Evolutionary conservation across 2,888 invertebrate species (phyloP).

Genomic region (Agonopterix heracliana): DNA sequence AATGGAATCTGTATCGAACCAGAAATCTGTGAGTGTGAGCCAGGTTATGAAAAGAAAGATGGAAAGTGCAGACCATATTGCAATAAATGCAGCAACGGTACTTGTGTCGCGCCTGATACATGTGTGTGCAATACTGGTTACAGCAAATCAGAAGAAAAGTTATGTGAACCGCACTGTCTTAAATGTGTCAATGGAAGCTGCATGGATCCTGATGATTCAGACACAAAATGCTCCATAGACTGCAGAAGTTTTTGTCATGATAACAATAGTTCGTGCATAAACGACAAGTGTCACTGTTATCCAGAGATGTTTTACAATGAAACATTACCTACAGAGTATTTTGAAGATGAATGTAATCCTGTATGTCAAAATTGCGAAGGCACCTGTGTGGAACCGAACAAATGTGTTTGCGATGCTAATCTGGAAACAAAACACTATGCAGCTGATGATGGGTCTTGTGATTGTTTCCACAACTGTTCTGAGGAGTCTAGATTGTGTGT

Average conservation of each 20-base stretch:
- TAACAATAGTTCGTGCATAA: no score
- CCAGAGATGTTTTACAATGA: constrained; percentile 20
- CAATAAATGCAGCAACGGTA: constrained; percentile 12
- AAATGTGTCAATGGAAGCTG: constrained; percentile 5
- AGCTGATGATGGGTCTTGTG: constrained; percentile 15
- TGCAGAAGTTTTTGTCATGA: no score
- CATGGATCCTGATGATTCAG: constrained; percentile 7
- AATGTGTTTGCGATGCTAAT: constrained; percentile 17
- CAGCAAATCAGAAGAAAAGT: not conserved
- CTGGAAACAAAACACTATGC: constrained; percentile 7
- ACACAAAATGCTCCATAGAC: no score
- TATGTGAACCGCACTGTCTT: not conserved
- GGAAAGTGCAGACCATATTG: constrained; percentile 11
- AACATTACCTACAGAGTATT: not conserved
- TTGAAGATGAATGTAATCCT: constrained; percentile 14
- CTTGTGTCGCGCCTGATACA: constrained; percentile 31
- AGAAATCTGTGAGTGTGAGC: constrained; percentile 26
- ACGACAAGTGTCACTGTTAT: constrained; percentile 14
- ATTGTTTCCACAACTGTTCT: constrained; percentile 14
- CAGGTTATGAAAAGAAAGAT: constrained; percentile 13
- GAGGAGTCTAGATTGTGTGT: constrained; percentile 10
- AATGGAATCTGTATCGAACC: constrained; percentile 27
- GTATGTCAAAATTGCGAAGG: constrained; percentile 21
- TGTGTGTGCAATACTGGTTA: constrained; percentile 33
- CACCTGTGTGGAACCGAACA: constrained; percentile 16